Evolutionary conservation across 53 echinoderm and acorn worm species (phyloP), one percentile per base, ranked within the genome.

Genomic region (Luidia sarsii): DNA sequence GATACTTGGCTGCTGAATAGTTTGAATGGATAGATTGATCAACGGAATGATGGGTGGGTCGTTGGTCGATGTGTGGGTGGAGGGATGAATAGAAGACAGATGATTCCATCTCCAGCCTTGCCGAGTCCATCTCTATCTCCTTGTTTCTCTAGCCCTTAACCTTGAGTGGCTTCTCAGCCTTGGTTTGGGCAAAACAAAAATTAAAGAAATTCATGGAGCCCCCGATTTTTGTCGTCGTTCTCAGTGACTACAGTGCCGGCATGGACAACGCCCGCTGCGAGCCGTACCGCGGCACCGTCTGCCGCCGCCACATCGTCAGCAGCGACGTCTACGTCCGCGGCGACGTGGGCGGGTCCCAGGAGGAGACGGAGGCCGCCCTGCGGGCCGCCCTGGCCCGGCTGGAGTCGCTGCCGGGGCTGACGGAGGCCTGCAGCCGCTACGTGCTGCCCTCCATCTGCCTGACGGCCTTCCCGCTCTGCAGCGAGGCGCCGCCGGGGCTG

Each of bases 401-500:
- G 23, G 62, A 75, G 54, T 68, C 82, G 54, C 39, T 92, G 50
- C 29, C 64, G 2, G 66, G 67, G 50, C 19, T 80, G 37, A 29
- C 69, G 1, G 65, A 82, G 41, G 48, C 75, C 27, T 95, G 92
- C 71, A 68, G 59, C 51, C 43, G 61, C 23, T 84, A 89, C 68
- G 89, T 95, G 57, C 87, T 66, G 64, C 95, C 89, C n/a, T 89
- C 95, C 62, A 95, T 95, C 54, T 95, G 95, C 68, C 92, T 95
- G 13, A 89, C 92, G 6, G 95, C 95, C 10, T 95, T 89, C 81
- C 95, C 95, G 6, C 89, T 95, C 4, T 95, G 95, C 64, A 82
- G 66, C 27, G 88, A 95, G 59, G 55, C 53, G 3, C 83, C 86
- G 1, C 25, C 34, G 3, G n/a, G n/a, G n/a, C 72, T 84, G 11